A percentile compares a stretch with the other conserved stretches of the same genome.
Conservation (phyloP, 2,113 vertebrate species). For the Phalacrocorax brasilianus region DNA sequence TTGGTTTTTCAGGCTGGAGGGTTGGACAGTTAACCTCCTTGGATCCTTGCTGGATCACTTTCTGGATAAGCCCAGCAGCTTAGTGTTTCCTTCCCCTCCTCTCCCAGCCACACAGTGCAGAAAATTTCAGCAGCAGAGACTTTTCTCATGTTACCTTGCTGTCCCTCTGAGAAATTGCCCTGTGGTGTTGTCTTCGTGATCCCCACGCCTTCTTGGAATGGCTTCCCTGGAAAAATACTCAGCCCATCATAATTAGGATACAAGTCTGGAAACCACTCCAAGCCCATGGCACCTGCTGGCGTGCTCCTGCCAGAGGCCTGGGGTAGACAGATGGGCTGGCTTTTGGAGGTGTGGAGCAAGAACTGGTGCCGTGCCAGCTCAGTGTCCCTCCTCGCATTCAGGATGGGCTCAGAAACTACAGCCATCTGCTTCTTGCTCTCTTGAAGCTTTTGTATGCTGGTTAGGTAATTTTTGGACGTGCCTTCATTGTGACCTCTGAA, state of each 20-base stretch:
- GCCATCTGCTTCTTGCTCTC: background rate
- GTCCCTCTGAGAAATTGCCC: background rate
- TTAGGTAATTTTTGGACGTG: background rate
- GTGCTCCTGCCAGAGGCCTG: background rate
- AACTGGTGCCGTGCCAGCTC: background rate
- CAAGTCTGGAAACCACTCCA: slow-evolving; percentile 80
- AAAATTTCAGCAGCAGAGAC: background rate
- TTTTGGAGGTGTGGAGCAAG: background rate
- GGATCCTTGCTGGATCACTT: background rate
- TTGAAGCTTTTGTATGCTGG: background rate
- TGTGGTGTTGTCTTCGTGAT: rapidly evolving
- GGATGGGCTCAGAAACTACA: background rate
- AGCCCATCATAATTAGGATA: slow-evolving; percentile 52
- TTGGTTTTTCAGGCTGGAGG: background rate
- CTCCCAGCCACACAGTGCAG: background rate
- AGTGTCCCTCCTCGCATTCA: background rate
- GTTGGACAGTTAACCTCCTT: background rate
- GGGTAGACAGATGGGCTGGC: background rate
- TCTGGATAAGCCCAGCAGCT: background rate
- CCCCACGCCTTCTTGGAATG: background rate
- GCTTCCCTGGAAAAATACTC: slow-evolving; percentile 36
- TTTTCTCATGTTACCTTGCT: slow-evolving; percentile 41
- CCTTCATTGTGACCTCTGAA: background rate
- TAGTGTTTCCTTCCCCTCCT: background rate
- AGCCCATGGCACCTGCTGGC: background rate